Base-by-base conservation (phyloP, 2,888 invertebrate genomes). In the Pandemis heparana region DNA sequence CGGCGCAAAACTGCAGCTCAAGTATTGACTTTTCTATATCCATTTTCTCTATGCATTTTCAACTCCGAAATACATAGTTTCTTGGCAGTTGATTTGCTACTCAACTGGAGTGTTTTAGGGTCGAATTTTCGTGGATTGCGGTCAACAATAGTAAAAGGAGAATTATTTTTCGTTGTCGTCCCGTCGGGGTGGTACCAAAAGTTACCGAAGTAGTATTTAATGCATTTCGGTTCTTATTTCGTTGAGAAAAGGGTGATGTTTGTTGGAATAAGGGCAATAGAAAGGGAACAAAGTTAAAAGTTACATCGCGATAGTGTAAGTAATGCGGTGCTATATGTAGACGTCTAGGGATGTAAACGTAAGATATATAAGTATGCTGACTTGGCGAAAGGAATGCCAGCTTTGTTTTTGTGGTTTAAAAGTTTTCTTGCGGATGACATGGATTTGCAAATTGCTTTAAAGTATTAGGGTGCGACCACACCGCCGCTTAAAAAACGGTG, bases 141-240 rank as follows among this genome's bases (percentile, higher is more conserved):
- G 46, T 0, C 0, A 14, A 51, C 5, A 69, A 69, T 38, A n/a
- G 56, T 68, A 56, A 68, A 69, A 69, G 67, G 75, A 78, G 80
- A 81, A 80, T 82, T 83, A 84, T 83, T 85, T 85, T 84, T 82
- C 82, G 81, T 78, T 83, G 82, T 85, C 83, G 84, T 73, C 77
- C 75, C 84, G 87, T 86, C 87, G 86, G 87, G 87, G 86, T 87
- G 87, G 86, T 86, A 86, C 86, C 87, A 81, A 79, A 71, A 71
- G 59, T 62, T 71, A 65, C 38, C 16, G 48, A 65, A 59, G 41
- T 63, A n/a, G 67, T 12, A 41, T 61, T 74, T 74, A 48, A 16
- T 59, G 32, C 64, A 74, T 53, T 74, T 14, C 5, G 10, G 60
- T n/a, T 60, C 53, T 63, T 65, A 48, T 38, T 10, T 48, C 60